These are phyloP conservation scores for Colletes collaris DNA, from an alignment of 2,888 invertebrate species.

Conservation along the genomic window DNA sequence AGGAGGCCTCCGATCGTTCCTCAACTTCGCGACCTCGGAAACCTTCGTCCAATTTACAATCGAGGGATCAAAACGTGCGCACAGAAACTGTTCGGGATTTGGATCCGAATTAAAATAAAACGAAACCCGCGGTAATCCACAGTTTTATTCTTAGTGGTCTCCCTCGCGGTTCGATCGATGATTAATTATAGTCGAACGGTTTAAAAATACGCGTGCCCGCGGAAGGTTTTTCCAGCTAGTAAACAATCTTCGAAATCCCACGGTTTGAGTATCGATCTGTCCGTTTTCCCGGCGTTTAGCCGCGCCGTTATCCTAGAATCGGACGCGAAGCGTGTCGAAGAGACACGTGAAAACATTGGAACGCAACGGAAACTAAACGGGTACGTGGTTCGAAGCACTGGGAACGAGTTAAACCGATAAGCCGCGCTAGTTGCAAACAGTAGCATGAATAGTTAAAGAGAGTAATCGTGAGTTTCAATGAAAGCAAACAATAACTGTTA, in stretches of 20 bases:
- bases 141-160: background rate
- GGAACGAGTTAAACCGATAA: constrained; percentile 43
- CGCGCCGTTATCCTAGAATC: constrained; percentile 18
- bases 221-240: no score
- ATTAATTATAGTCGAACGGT: background rate
- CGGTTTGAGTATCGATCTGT: constrained; percentile 16
- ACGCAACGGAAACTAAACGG: constrained; percentile 32
- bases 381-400: background rate
- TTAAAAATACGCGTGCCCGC: background rate
- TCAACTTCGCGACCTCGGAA: no score
- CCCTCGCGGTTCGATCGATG: background rate
- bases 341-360: constrained; percentile 19
- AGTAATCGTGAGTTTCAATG: constrained; percentile 18
- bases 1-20: no score
- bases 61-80: no score
- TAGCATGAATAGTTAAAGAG: constrained; percentile 21
- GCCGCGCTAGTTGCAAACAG: constrained; percentile 41
- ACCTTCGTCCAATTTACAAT: no score
- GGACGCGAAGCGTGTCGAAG: constrained; percentile 9
- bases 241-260: background rate
- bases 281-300: background rate
- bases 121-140: background rate
- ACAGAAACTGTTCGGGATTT: background rate
- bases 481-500: constrained; percentile 8
- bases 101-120: constrained; percentile 3